These are phyloP conservation scores for Equus przewalskii DNA, from an alignment of 2,113 vertebrate genomes.

Conservation along the genomic window DNA sequence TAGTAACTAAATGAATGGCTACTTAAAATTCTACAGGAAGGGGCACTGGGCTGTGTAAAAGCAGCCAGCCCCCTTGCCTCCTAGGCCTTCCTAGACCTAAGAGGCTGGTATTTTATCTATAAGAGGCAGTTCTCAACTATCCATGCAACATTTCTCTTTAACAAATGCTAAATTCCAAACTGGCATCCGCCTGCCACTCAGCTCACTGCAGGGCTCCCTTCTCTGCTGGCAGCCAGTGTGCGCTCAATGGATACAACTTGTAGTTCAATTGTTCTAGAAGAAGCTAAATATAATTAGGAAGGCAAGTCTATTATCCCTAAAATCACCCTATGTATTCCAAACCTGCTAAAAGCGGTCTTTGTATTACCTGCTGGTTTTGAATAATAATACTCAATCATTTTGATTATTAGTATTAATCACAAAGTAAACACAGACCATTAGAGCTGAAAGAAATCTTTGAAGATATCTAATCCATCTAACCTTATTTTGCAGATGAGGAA, in stretches of 20 bases:
- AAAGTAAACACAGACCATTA: conserved; percentile 47
- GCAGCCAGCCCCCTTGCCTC: not conserved
- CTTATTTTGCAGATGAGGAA: conserved; percentile 64
- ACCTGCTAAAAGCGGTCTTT: not conserved
- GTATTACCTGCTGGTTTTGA: not conserved
- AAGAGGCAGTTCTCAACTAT: conserved; percentile 57
- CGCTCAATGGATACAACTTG: conserved; percentile 25
- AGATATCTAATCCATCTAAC: not conserved
- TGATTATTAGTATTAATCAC: conserved; percentile 39
- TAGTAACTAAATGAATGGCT: conserved; percentile 41
- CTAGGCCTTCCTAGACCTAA: conserved; percentile 24
- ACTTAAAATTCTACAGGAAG: conserved; percentile 51
- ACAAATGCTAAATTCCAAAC: conserved; percentile 55
- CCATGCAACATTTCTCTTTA: not conserved
- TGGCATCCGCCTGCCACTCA: conserved; percentile 20
- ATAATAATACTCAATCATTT: conserved; percentile 52
- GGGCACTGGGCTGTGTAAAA: conserved; percentile 17
- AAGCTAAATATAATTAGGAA: conserved; percentile 55
- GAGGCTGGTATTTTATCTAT: not conserved
- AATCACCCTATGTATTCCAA: conserved; percentile 6
- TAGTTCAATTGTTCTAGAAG: conserved; percentile 52
- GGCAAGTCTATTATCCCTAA: conserved; percentile 4
- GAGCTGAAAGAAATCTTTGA: conserved; percentile 37
- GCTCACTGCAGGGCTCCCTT: conserved; percentile 39
- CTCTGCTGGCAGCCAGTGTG: not conserved